Evolutionary conservation across 2,113 vertebrate genomes (phyloP), one percentile per base, ranked within the genome.

Genomic region (Steatornis caripensis): DNA sequence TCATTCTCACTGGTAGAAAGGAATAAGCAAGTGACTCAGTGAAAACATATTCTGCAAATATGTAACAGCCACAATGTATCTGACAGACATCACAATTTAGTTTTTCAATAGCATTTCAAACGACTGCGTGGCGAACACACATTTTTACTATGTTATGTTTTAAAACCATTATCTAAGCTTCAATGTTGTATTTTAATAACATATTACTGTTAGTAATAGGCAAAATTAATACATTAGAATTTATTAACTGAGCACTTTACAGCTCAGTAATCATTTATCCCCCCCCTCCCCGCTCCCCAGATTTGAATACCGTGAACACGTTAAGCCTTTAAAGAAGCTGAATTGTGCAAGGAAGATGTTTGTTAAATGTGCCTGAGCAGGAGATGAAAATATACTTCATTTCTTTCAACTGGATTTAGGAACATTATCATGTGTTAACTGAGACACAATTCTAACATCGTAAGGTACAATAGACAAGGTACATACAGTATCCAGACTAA

Each of bases 401-500:
- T 60, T 32, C 15, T 78, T 90, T 30, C n/a, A 78, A 30, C 34
- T 69, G 84, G 69, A 75, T 80, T 93, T 80, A 79, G 61, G 82
- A 82, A 49, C 16, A 57, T 58, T n/a, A 89, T 45, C 19, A 60
- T 5, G 1, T 1, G 10, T 76, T 76, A 81, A 71, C 11, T 5
- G 13, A 61, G 65, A 51, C 12, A 55, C 17, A 58, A 84, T 13
- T 46, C 55, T 18, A 81, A 55, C 57, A 37, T 1, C 27, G 15
- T 83, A 53, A 74, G 9, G 57, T 12, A 41, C 18, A 48, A 84
- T 49, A 87, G 34, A 72, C 7, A 39, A n/a, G n/a, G 60, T 97
- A 99, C 99, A 37, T 98, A 99, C 99, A 99, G 98, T 96, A 99
- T 99, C 99, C 99, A 99, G 82, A 99, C 99, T 39, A 99, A 98